phyloP scores from a whole-genome alignment of 2,113 vertebrate genomes.

The Phrynosoma platyrhinos region DNA sequence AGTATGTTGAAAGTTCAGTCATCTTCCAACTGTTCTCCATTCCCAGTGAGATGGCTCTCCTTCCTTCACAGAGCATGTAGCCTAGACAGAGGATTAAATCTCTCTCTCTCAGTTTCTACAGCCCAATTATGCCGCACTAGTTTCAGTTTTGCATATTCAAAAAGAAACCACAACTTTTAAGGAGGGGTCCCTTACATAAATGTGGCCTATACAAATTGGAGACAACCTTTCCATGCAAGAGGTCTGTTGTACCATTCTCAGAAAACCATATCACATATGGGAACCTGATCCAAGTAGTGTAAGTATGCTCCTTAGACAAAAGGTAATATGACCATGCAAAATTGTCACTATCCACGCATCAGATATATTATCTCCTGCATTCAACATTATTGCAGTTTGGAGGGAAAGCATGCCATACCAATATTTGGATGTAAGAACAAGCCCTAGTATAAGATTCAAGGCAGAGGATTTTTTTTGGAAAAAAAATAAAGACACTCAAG shows the following conservation, averaged over 20 bases:
- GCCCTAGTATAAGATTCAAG: neutral
- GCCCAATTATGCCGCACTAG: neutral
- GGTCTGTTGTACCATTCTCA: neutral
- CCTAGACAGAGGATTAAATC: rapidly evolving
- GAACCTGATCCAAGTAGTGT: neutral
- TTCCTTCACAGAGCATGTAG: neutral
- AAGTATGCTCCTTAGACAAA: neutral
- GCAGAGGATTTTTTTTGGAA: neutral
- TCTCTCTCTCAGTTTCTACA: rapidly evolving
- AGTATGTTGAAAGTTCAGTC: neutral
- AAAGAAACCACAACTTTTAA: constrained; percentile 30
- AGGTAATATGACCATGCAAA: neutral
- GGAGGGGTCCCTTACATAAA: neutral
- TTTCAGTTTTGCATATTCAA: constrained; percentile 42
- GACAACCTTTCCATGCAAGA: constrained; percentile 31
- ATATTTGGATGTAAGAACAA: neutral
- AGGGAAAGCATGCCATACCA: neutral
- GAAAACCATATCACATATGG: constrained; percentile 17
- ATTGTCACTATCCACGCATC: too few species aligned
- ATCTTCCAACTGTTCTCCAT: neutral
- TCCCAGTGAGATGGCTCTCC: neutral
- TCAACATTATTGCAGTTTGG: neutral
- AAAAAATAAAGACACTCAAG: neutral
- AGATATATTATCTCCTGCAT: neutral
- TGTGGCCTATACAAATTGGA: neutral